phyloP scores from a whole-genome alignment of 2,113 vertebrate species.

The Tyto alba region DNA sequence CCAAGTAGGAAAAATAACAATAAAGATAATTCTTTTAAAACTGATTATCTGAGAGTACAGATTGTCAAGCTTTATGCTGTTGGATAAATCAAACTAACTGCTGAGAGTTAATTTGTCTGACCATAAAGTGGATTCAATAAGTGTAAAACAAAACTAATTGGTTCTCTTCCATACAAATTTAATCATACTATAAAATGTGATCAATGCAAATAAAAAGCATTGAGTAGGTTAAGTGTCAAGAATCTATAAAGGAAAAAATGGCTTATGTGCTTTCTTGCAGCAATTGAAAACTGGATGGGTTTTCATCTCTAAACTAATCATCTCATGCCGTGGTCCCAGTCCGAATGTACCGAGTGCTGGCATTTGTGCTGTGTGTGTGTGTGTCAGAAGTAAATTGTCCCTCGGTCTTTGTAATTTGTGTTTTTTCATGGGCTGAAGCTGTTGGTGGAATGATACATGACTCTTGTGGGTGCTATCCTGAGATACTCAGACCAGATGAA shows the following conservation, averaged over 20 bases:
- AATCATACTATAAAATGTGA: slow-evolving; percentile 80
- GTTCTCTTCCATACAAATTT: slow-evolving; percentile 77
- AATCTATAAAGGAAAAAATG: slow-evolving; percentile 66
- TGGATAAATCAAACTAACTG: slow-evolving; percentile 74
- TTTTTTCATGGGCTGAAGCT: background rate
- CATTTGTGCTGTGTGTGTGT: background rate
- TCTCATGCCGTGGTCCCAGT: background rate
- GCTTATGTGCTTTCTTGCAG: background rate
- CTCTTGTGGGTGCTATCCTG: background rate
- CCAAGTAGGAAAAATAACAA: background rate
- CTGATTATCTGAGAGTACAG: slow-evolving; percentile 1
- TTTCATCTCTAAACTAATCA: background rate
- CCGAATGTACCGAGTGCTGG: background rate
- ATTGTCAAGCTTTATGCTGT: slow-evolving; percentile 40
- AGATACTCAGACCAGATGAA: background rate
- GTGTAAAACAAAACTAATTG: slow-evolving; percentile 82
- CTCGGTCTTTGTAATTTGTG: background rate
- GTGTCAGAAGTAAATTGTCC: background rate
- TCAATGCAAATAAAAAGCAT: slow-evolving; percentile 78
- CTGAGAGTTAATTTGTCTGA: slow-evolving; percentile 76
- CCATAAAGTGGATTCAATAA: slow-evolving; percentile 77
- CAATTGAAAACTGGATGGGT: background rate
- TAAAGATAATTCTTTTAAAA: slow-evolving; percentile 7
- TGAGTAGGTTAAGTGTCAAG: slow-evolving; percentile 67
- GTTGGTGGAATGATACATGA: background rate